Evolutionary conservation across 2,113 vertebrate species (phyloP), one percentile per base, ranked within the genome.

Genomic region (Progne subis): DNA sequence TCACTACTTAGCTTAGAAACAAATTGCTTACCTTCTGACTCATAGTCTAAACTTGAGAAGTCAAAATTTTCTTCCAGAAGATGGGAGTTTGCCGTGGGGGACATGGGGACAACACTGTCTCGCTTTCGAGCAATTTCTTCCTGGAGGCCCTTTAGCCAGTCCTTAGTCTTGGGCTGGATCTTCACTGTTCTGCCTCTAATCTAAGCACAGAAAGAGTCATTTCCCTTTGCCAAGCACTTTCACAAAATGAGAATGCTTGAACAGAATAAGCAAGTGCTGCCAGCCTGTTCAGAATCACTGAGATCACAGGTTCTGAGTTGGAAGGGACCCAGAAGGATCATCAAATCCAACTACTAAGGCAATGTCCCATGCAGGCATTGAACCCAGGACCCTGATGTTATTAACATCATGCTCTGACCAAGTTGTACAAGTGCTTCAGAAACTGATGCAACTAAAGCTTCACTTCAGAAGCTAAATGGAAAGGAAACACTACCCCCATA

Each of bases 41-140:
- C 98, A 59, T 98, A 98, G 87, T 98, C 98, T 68, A 98, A 92
- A 91, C 96, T 98, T 4, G 97, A 95, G 75, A 98, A 98, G 92
- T 98, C 98, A 46, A 98, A 98, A 76, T 92, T 98, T 90, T 98
- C 98, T 91, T 98, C 98, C 65, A 98, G 89, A 82, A 98, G 88
- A 57, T 94, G 98, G 32, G 98, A 98, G 47, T 98, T 98, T 96
- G 98, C 98, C 0, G 98, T 98, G 57, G 98, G 98, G 14, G 98
- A 98, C 96, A 97, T 37, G 2, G 98, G 94, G 17, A 56, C 96
- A 70, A 97, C 0, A 25, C 98, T 98, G 60, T 98, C 98, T 29
- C 98, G 96, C 67, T 98, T 98, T 13, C 96, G 96, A 31, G 93
- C 56, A 49, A 98, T 97, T 95, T 98, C 98, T 39, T 98, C 98